phyloP scores from a whole-genome alignment of 2,797 vertebrate genomes.

The Apodemus agrarius region DNA sequence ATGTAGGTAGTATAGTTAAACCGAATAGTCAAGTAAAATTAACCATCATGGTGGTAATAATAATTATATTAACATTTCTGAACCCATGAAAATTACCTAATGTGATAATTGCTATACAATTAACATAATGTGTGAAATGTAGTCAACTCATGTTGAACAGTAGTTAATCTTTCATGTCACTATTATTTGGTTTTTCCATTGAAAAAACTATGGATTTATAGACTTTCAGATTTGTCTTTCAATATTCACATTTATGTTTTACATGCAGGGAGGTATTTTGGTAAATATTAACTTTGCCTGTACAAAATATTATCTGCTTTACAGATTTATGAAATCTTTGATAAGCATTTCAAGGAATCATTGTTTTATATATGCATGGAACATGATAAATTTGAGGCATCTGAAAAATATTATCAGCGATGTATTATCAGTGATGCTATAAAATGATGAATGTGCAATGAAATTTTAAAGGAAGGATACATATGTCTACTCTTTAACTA shows the following conservation, averaged over 20 bases:
- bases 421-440: conserved; percentile 33
- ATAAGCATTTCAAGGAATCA: conserved; percentile 7
- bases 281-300: conserved; percentile 50
- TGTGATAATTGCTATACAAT: background rate
- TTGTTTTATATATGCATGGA: conserved; percentile 54
- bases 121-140: background rate
- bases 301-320: conserved; percentile 12
- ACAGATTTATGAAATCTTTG: conserved; percentile 61
- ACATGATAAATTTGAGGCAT: conserved; percentile 59
- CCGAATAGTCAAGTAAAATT: background rate
- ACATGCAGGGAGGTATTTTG: background rate
- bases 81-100: background rate
- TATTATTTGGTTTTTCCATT: background rate
- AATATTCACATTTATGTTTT: background rate
- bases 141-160: background rate
- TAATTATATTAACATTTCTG: background rate
- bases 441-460: conserved; percentile 53
- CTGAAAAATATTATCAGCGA: conserved; percentile 58
- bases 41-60: background rate
- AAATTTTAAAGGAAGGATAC: conserved; percentile 61
- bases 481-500: conserved; percentile 58
- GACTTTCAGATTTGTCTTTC: background rate
- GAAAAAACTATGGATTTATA: background rate
- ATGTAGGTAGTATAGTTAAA: background rate
- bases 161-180: background rate